phyloP scores from a whole-genome alignment of 2,888 invertebrate genomes.

The Cerceris ruficornis region DNA sequence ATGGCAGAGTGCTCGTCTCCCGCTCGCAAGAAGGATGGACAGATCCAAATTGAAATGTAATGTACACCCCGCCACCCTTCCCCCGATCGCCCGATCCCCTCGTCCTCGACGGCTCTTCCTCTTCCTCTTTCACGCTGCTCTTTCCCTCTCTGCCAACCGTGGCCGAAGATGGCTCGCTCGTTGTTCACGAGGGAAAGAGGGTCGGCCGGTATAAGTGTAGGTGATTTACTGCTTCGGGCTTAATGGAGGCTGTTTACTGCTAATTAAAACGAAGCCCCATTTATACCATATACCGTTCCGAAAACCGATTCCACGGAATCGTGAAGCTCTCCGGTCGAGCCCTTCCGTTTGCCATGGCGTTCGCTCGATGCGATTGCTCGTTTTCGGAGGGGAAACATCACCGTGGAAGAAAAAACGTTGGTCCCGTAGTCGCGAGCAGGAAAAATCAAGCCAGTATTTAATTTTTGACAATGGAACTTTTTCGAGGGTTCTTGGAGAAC shows the following conservation, averaged over 20 bases:
- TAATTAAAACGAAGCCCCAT: constrained; percentile 80
- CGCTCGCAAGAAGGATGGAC: constrained; percentile 67
- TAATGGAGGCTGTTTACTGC: constrained; percentile 81
- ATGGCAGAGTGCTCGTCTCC: constrained; percentile 68
- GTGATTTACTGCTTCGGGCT: constrained; percentile 79
- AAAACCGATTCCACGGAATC: constrained; percentile 67
- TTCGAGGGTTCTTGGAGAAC: no score
- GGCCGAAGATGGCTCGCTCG: constrained; percentile 64
- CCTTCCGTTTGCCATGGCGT: no score
- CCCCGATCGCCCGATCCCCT: constrained; percentile 45
- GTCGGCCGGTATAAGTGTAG: constrained; percentile 73
- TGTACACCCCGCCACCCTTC: constrained; percentile 68
- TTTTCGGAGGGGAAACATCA: no score
- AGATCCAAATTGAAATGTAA: constrained; percentile 79
- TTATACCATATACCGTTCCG: constrained; percentile 69
- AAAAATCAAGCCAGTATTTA: no score
- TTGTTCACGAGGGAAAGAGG: constrained; percentile 45
- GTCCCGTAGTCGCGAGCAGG: no score
- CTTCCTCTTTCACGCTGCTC: constrained; percentile 15
- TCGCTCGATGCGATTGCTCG: no score
- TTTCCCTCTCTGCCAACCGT: constrained; percentile 7
- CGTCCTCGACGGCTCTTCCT: constrained; percentile 4
- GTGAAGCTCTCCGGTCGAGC: constrained; percentile 38
- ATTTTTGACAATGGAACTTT: no score
- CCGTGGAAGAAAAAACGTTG: no score